Base-by-base conservation (phyloP, 2,797 vertebrate species). In the Coranthus polyacanthus region DNA sequence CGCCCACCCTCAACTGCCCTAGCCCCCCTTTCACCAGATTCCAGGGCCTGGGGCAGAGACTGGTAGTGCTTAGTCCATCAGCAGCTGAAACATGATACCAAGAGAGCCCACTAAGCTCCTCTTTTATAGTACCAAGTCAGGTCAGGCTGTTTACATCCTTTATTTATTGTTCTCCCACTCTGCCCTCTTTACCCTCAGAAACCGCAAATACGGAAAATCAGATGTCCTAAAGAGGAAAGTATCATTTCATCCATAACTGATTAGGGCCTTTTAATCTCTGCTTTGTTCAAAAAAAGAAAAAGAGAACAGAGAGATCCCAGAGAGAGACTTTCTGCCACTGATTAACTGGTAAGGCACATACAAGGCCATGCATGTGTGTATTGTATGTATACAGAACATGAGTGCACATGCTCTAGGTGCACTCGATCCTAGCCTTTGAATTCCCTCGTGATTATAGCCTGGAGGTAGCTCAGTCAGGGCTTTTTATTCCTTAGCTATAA, bases 1-100 rank as follows among this genome's bases (percentile, higher is more conserved):
- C 74, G 57, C 60, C 54, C 73, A 66, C 54, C 62, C 59, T 37
- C 36, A n/a, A 4, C 41, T 70, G 46, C 81, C 79, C n/a, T 45
- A 37, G 65, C 67, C 54, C 89, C 55, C 69, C 63, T 83, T 72
- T 64, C 84, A 71, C 85, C 82, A 84, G 90, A 92, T 94, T 93
- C 90, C 89, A 88, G 75, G 89, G 86, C 90, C 84, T 52, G 71
- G 81, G 89, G 91, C 90, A 89, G 88, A 83, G 87, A 73, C 88
- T 91, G 86, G 86, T 91, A 89, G 85, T 89, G 88, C 81, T 92
- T 86, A 90, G 88, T 89, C 82, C 89, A 90, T 91, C 90, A 91
- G 84, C 75, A 53, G 74, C 82, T 92, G 92, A 92, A 94, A 94
- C 85, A 73, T 64, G 88, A 92, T 77, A 90, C 89, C 73, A 75